Evolutionary conservation across 2,113 vertebrate species (phyloP), one percentile per base, ranked within the genome.

Genomic region (Xenopus tropicalis): DNA sequence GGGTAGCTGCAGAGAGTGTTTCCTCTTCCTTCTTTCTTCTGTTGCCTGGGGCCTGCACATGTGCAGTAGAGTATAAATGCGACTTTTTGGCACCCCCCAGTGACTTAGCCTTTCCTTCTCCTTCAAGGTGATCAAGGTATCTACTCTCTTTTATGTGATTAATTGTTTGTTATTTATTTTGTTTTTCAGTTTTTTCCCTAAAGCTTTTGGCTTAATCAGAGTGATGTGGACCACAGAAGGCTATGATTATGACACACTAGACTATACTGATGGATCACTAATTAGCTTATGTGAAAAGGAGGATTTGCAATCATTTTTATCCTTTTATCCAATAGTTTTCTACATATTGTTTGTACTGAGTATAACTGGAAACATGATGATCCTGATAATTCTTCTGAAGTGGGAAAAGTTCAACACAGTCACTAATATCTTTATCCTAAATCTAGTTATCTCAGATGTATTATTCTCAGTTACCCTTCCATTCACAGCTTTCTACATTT

Each of bases 391-490:
- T 72, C 83, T 93, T 63, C 83, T 78, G 78, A 89, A 84, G 67
- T 91, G 83, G 14, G 90, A 92, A 82, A 88, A 89, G 79, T 82
- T 91, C 19, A 77, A 66, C 65, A 87, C 83, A 0, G 86, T 90
- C 51, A 90, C 88, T 61, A 90, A 93, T 79, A 84, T 92, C 77
- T 92, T 91, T 69, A 83, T 92, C 61, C 81, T 91, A 61, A 93
- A 92, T 69, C 58, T 93, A 79, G 87, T 89, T 64, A 20, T 88
- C 20, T 91, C 91, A 14, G 90, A 93, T 75, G 69, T 92, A 11
- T 77, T 92, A 4, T 93, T 93, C 25, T 83, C 89, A 52, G 74
- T 46, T 64, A 88, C 86, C 21, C 83, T 93, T 0, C 91, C 91
- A 1, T 93, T 92, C 67, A 88, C 79, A 85, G 89, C 89, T 0